These are phyloP conservation scores for Scolopax rusticola DNA, from an alignment of 2,797 vertebrate genomes.

Conservation along the genomic window DNA sequence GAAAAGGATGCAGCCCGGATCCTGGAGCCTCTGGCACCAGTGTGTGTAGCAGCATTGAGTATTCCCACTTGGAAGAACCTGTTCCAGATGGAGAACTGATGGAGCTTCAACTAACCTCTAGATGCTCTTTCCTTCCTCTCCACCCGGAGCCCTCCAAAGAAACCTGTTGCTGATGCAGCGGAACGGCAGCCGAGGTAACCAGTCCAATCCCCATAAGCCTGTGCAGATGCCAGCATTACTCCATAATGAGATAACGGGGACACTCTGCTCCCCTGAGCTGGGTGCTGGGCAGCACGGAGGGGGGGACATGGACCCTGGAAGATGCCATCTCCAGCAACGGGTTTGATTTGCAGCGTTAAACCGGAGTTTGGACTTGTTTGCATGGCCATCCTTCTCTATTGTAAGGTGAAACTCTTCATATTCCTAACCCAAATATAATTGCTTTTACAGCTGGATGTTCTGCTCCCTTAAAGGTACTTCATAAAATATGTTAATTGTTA, in stretches of 20 bases:
- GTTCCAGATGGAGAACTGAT: background rate
- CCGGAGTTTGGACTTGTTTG: background rate
- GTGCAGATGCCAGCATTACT: background rate
- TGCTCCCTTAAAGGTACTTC: background rate
- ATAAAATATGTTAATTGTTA: background rate
- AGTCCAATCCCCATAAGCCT: background rate
- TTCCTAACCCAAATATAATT: background rate
- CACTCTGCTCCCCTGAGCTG: background rate
- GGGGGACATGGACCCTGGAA: accelerated
- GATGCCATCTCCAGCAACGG: background rate
- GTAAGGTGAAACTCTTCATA: background rate
- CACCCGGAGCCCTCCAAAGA: background rate
- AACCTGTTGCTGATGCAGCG: background rate
- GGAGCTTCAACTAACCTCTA: background rate
- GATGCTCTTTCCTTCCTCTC: too few relatives aligned
- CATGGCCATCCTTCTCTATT: background rate
- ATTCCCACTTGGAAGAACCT: background rate
- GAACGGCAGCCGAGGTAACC: background rate
- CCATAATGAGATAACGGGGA: background rate
- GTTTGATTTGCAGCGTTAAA: background rate
- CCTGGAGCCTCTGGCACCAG: background rate
- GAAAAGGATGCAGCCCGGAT: background rate
- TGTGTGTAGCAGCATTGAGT: accelerated
- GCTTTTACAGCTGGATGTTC: background rate
- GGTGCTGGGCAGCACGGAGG: background rate